Conservation (phyloP, 2,797 vertebrate genomes). For the Anguilla pacifica region DNA sequence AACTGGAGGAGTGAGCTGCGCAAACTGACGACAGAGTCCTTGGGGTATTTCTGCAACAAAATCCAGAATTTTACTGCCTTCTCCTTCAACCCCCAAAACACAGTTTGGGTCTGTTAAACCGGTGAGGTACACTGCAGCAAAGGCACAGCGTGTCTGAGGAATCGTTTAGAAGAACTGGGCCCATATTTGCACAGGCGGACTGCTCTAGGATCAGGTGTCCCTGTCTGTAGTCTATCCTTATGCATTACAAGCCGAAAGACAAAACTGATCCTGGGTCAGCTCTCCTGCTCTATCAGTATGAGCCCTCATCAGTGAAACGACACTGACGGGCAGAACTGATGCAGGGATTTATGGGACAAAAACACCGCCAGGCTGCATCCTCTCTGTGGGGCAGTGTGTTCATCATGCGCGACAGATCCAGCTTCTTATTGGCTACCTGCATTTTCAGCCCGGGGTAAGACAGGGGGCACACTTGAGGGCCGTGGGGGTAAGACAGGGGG, state of each 20-base stretch:
- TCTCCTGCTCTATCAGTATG: no score
- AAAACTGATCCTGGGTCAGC: no score
- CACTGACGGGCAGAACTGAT: no score
- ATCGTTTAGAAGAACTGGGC: no score
- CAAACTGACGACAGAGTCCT: background rate
- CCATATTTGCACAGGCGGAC: background rate
- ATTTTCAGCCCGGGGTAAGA: background rate
- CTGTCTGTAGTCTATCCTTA: no score
- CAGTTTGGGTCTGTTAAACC: background rate
- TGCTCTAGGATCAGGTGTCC: no score
- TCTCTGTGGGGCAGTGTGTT: background rate
- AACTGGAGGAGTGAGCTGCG: background rate
- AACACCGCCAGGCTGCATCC: no score
- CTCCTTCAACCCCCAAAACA: no score
- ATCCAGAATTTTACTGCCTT: background rate
- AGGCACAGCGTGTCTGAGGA: background rate
- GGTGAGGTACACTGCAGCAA: background rate
- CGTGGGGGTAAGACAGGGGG: no score
- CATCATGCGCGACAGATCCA: background rate
- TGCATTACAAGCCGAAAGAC: no score
- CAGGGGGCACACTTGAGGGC: background rate
- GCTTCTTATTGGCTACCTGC: background rate
- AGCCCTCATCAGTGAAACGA: no score
- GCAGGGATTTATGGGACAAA: no score
- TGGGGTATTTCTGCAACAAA: background rate